Conservation (phyloP, 2,888 invertebrate species). For the Clistopyga incitator region DNA sequence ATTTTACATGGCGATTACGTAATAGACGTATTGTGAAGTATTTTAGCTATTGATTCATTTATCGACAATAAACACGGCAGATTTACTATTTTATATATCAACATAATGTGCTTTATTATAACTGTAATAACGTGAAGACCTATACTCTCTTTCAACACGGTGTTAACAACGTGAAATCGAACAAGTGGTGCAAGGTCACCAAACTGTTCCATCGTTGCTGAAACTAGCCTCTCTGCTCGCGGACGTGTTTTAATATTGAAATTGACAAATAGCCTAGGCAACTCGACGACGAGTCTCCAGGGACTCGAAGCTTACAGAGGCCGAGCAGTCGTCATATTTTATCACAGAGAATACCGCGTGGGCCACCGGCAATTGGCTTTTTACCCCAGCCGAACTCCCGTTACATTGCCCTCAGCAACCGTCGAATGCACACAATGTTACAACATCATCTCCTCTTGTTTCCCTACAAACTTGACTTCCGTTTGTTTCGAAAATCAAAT, state of each 20-base stretch:
- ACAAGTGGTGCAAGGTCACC: not conserved
- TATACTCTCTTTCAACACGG: not conserved
- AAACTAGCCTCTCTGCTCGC: not conserved
- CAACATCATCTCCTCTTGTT: not conserved
- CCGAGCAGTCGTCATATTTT: slow-evolving; percentile 49
- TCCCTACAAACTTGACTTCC: not conserved
- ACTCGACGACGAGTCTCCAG: slow-evolving; percentile 40
- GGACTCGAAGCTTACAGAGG: slow-evolving; percentile 41
- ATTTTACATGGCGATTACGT: too few relatives aligned
- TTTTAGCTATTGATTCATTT: not conserved
- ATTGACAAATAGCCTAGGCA: slow-evolving; percentile 54
- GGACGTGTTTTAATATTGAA: slow-evolving; percentile 57
- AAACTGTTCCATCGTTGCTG: not conserved
- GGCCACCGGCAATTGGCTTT: slow-evolving; percentile 30
- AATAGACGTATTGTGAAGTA: not conserved
- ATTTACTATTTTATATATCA: not conserved
- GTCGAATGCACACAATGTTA: slow-evolving; percentile 20
- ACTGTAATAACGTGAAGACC: not conserved
- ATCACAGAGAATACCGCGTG: slow-evolving; percentile 16
- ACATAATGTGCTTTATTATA: not conserved
- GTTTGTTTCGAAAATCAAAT: not conserved
- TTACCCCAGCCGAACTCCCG: not conserved
- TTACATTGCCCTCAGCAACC: slow-evolving; percentile 1
- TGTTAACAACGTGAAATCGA: not conserved
- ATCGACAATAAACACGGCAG: not conserved